Conservation (phyloP, 2,797 vertebrate species). For the Channallabes apus region DNA sequence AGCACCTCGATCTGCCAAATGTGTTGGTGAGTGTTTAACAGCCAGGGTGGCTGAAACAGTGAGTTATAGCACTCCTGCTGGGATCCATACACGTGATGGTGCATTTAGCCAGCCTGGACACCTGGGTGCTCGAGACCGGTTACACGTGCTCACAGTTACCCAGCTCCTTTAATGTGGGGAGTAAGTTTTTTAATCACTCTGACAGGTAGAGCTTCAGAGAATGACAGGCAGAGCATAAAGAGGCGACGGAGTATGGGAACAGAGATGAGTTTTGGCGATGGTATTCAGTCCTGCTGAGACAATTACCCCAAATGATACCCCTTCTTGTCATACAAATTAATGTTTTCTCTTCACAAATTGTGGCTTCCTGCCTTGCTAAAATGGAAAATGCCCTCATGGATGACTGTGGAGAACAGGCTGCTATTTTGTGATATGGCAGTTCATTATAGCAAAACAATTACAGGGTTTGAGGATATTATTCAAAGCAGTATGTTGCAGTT, state of each 20-base stretch:
- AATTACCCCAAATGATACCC: constrained; percentile 44
- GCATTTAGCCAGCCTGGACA: constrained; percentile 2
- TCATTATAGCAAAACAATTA: constrained; percentile 35
- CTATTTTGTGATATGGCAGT: constrained; percentile 35
- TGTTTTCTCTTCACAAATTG: constrained; percentile 48
- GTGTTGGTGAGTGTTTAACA: constrained; percentile 21
- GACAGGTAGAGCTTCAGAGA: constrained; percentile 41
- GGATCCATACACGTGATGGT: constrained; percentile 21
- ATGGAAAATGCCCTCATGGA: constrained; percentile 16
- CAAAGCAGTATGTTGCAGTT: constrained; percentile 5
- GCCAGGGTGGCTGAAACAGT: constrained; percentile 20
- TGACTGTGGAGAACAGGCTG: not conserved
- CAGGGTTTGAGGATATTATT: not conserved
- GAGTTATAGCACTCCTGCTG: constrained; percentile 26
- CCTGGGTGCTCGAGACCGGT: not conserved
- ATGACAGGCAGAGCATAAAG: constrained; percentile 7
- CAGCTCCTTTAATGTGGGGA: not conserved
- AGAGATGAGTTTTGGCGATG: not conserved
- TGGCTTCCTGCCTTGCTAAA: constrained; percentile 26
- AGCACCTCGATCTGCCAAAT: not conserved
- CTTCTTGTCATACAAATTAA: constrained; percentile 43
- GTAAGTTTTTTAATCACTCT: constrained; percentile 39
- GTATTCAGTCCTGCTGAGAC: constrained; percentile 44
- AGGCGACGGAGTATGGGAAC: constrained; percentile 20
- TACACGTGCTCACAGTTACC: constrained; percentile 18